These are phyloP conservation scores for Lasioglossum calceatum DNA, from an alignment of 2,888 invertebrate species.

Conservation along the genomic window DNA sequence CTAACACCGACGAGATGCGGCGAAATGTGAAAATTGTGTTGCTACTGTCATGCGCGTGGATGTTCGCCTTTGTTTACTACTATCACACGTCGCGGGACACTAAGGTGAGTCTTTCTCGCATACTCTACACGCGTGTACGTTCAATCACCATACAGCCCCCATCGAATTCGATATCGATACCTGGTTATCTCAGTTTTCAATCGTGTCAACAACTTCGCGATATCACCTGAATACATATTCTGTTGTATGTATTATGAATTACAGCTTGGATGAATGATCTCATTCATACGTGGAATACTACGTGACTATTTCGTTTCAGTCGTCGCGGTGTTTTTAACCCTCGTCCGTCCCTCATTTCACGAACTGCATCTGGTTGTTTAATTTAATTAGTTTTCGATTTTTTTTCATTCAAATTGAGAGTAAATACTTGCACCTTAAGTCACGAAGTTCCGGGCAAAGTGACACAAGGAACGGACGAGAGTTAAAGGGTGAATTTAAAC, in stretches of 20 bases:
- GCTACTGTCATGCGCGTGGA: conserved; percentile 87
- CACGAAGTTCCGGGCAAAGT: no score
- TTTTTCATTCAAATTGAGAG: no score
- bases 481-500: no score
- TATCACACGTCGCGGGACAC: conserved; percentile 86
- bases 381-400: no score
- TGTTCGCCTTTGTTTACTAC: conserved; percentile 88
- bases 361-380: no score
- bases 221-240: not conserved
- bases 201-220: not conserved
- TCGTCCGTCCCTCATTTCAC: no score
- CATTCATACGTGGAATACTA: not conserved
- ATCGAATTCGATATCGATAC: not conserved
- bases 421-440: no score
- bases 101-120: conserved; percentile 81
- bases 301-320: not conserved
- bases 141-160: not conserved
- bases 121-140: not conserved
- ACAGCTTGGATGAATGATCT: not conserved
- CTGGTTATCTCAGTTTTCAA: not conserved
- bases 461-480: no score
- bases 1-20: conserved; percentile 84
- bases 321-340: no score
- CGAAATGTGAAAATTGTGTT: conserved; percentile 88
- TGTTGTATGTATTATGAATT: not conserved